Evolutionary conservation across 1,140 invertebrate species (phyloP).

Genomic region (Doryteuthis pealeii): DNA sequence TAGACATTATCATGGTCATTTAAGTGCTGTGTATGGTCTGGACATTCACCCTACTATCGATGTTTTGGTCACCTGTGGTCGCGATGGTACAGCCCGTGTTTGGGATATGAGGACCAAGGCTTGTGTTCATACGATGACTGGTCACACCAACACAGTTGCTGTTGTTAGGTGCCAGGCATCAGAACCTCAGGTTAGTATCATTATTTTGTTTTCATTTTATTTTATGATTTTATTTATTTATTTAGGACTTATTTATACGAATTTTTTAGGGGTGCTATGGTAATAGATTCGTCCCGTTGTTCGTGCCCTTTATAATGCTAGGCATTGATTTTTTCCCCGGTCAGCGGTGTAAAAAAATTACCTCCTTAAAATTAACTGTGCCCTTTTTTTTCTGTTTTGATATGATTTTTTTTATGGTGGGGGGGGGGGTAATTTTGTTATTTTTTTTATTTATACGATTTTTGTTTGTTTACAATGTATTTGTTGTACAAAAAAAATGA

Average conservation of each 20-base stretch:
- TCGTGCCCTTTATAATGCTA: too few species aligned
- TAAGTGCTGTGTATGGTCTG: slow-evolving; percentile 94
- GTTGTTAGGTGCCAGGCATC: slow-evolving; percentile 87
- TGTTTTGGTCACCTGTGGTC: slow-evolving; percentile 88
- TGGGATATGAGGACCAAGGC: slow-evolving; percentile 99
- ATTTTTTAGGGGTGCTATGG: not conserved
- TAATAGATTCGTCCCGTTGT: not conserved
- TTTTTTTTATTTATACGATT: too few species aligned
- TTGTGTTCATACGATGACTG: slow-evolving; percentile 94
- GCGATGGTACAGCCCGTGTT: slow-evolving; percentile 88
- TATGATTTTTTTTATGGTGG: too few species aligned
- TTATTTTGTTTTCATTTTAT: not conserved
- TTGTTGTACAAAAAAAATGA: too few species aligned
- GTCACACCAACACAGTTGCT: slow-evolving; percentile 96
- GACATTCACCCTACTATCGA: slow-evolving; percentile 95
- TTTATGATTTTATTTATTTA: too few species aligned
- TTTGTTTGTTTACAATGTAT: too few species aligned
- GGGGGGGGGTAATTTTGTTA: too few species aligned
- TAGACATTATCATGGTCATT: slow-evolving; percentile 97
- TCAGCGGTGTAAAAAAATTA: too few species aligned
- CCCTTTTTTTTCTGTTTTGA: too few species aligned
- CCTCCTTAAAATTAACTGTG: too few species aligned
- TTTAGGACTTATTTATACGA: not conserved
- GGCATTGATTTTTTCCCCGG: too few species aligned
- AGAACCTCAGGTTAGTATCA: slow-evolving; percentile 80